These are phyloP conservation scores for Epizoanthus fatuus DNA, from an alignment of 92 coral and sea anemone species.

Conservation along the genomic window DNA sequence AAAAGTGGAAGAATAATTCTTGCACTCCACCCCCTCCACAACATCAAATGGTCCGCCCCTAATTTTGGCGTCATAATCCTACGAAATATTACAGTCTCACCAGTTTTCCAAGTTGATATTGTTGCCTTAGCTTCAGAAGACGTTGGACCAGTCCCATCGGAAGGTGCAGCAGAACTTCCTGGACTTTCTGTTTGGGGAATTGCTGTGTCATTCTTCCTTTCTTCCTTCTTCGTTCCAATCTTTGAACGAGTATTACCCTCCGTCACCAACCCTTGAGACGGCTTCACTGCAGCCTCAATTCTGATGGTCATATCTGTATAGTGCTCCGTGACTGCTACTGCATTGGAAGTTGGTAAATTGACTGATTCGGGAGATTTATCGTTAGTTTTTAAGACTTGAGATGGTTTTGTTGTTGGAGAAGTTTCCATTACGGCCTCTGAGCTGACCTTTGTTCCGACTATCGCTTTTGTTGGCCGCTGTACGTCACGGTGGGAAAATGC, in stretches of 20 bases:
- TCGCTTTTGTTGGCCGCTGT: neutral
- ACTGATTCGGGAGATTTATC: neutral
- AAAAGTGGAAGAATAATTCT: too few species aligned
- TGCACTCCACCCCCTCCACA: too few species aligned
- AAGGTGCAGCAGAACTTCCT: neutral
- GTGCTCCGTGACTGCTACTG: neutral
- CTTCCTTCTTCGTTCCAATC: neutral
- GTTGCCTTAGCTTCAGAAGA: too few species aligned
- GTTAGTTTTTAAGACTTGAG: neutral
- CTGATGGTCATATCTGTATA: neutral
- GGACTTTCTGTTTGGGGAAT: neutral
- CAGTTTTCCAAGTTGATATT: neutral
- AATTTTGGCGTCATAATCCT: too few species aligned
- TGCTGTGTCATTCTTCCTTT: neutral
- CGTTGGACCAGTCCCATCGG: neutral
- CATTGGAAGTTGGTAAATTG: slow-evolving; percentile 10
- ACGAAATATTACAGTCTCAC: neutral
- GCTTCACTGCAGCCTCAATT: slow-evolving; percentile 26
- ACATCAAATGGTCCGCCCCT: too few species aligned
- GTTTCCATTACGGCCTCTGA: neutral
- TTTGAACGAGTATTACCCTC: neutral
- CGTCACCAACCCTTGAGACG: neutral
- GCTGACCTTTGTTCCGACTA: neutral
- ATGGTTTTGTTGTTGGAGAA: neutral
- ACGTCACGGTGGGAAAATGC: neutral